These are phyloP conservation scores for Hippoglossus hippoglossus DNA, from an alignment of 2,797 vertebrate species.

Conservation along the genomic window DNA sequence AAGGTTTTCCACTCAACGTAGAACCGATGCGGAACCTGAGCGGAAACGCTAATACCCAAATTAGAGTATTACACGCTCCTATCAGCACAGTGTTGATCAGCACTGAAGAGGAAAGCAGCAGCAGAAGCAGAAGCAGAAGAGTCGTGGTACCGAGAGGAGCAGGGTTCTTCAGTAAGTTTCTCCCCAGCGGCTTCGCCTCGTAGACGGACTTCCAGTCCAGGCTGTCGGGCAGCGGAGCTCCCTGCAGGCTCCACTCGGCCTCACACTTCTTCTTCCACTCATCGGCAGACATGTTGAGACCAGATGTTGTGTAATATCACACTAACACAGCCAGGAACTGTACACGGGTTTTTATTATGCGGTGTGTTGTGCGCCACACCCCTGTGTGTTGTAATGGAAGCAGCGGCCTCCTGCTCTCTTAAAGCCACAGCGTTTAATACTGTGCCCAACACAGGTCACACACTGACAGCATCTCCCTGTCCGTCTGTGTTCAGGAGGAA, in stretches of 20 bases:
- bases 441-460: background rate
- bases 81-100: background rate
- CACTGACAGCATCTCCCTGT: too few relatives aligned
- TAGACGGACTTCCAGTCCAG: constrained; percentile 83
- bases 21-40: too few relatives aligned
- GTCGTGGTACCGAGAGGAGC: constrained; percentile 84
- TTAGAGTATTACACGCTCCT: background rate
- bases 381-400: constrained; percentile 10
- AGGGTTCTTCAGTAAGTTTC: constrained; percentile 86
- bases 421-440: constrained; percentile 43
- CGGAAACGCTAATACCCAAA: too few relatives aligned
- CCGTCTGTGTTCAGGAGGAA: too few relatives aligned
- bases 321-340: constrained; percentile 41
- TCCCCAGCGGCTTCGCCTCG: constrained; percentile 81
- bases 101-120: too few relatives aligned
- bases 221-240: constrained; percentile 63
- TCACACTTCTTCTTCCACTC: constrained; percentile 79
- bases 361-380: constrained; percentile 18
- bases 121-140: background rate
- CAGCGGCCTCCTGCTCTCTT: constrained; percentile 14
- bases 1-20: too few relatives aligned
- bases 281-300: constrained; percentile 49
- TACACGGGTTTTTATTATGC: rapidly evolving
- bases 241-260: constrained; percentile 73
- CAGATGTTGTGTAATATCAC: rapidly evolving